Percentiles rank a stretch among this genome's conserved stretches.
Evolutionary conservation across 2,888 invertebrate species (phyloP).

Genomic region (Agrenia bidenticulata): DNA sequence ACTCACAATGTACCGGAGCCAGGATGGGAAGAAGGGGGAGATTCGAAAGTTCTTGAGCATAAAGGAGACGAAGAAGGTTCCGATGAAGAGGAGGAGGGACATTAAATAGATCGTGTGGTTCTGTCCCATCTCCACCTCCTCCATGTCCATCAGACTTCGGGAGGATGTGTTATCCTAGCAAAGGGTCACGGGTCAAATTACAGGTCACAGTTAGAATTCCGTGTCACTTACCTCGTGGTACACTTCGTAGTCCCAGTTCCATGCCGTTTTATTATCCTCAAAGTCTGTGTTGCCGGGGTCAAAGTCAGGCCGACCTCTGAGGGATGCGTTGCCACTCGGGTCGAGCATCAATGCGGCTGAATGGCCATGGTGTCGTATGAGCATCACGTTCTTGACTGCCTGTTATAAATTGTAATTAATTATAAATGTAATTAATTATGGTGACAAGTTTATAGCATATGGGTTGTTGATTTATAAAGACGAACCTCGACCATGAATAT

Average conservation of each 20-base stretch:
- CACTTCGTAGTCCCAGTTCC: constrained; percentile 20
- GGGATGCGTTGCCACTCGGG: not conserved
- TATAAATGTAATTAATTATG: constrained; percentile 1
- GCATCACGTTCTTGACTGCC: constrained; percentile 32
- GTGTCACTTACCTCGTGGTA: constrained; percentile 16
- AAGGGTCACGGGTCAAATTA: no score
- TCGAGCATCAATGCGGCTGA: not conserved
- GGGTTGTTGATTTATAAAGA: no score
- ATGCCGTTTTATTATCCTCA: constrained; percentile 1
- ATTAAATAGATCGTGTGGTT: constrained; percentile 54
- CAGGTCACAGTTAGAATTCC: not conserved
- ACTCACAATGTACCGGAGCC: constrained; percentile 58
- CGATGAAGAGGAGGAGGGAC: constrained; percentile 55
- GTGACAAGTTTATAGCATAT: no score
- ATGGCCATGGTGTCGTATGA: constrained; percentile 16
- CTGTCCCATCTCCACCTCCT: constrained; percentile 3
- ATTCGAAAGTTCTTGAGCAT: constrained; percentile 54
- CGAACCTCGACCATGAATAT: constrained; percentile 55
- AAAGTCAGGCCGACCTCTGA: not conserved
- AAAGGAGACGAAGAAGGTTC: constrained; percentile 56
- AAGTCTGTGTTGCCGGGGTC: not conserved
- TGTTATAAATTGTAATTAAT: not conserved
- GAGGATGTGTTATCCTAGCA: not conserved
- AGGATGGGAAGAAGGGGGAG: constrained; percentile 54
- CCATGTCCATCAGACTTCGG: constrained; percentile 9